Evolutionary conservation across 2,797 vertebrate genomes (phyloP).

Genomic region (Lutjanus argentimaculatus): DNA sequence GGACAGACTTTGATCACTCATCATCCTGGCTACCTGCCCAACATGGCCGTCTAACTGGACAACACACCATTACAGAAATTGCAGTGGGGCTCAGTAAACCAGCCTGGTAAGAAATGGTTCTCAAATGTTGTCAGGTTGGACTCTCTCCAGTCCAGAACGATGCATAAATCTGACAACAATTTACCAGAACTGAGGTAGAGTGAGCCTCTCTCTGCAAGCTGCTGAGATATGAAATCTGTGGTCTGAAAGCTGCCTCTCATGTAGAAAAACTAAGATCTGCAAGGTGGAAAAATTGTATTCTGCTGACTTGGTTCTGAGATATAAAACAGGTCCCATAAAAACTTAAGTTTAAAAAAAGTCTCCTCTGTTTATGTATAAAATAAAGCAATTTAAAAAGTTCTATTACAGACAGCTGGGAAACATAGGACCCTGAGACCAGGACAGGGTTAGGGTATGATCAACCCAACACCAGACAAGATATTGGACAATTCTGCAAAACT

Average conservation of each 20-base stretch:
- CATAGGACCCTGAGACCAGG: too few species aligned
- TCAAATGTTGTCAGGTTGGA: slow-evolving; percentile 10
- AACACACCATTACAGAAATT: slow-evolving; percentile 22
- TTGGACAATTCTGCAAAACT: too few species aligned
- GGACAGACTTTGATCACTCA: slow-evolving; percentile 46
- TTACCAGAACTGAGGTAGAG: slow-evolving; percentile 16
- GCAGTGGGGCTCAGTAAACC: slow-evolving; percentile 15
- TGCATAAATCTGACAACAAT: slow-evolving; percentile 10
- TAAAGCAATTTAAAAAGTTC: too few species aligned
- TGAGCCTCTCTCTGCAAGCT: background rate
- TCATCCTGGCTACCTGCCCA: slow-evolving; percentile 34
- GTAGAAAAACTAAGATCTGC: background rate
- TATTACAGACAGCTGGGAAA: too few species aligned
- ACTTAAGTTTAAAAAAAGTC: too few species aligned
- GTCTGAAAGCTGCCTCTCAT: background rate
- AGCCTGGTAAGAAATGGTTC: slow-evolving; percentile 25
- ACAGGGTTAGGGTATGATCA: too few species aligned
- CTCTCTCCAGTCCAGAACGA: slow-evolving; percentile 8
- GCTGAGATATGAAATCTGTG: background rate
- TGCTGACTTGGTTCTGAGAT: too few species aligned
- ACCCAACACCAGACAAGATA: too few species aligned
- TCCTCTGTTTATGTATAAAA: background rate
- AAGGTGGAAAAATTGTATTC: too few species aligned
- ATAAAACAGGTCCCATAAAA: too few species aligned
- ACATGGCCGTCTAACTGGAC: slow-evolving; percentile 36